These are phyloP conservation scores for Amphiura filiformis DNA, from an alignment of 35 echinoderm and acorn worm genomes.

Conservation along the genomic window DNA sequence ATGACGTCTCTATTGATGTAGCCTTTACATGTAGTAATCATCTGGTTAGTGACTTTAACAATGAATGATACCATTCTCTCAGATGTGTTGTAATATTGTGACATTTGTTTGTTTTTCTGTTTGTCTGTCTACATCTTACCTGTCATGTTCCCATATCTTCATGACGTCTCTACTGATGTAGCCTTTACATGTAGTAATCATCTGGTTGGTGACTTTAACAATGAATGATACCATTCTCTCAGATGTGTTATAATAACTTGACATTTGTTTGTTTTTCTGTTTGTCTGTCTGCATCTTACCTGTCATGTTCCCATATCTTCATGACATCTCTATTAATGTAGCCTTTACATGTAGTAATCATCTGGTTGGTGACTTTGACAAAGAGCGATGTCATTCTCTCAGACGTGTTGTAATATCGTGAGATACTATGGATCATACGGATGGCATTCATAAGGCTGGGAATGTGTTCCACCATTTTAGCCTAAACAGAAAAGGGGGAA, in stretches of 20 bases:
- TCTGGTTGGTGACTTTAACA: slow-evolving; percentile 99
- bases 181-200: slow-evolving; percentile 96
- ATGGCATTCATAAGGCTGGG: slow-evolving; percentile 99
- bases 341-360: slow-evolving; percentile 98
- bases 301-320: slow-evolving; percentile 98
- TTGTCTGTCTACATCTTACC: no score
- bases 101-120: no score
- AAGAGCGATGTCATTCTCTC: slow-evolving; percentile 99
- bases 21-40: slow-evolving; percentile 96
- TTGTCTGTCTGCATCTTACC: no score
- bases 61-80: slow-evolving; percentile 98
- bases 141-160: slow-evolving; percentile 98
- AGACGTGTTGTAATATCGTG: slow-evolving; percentile 96
- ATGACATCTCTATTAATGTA: slow-evolving; percentile 89
- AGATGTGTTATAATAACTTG: slow-evolving; percentile 97
- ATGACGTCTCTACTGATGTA: slow-evolving; percentile 89
- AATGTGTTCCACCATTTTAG: slow-evolving; percentile 88
- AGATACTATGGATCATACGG: slow-evolving; percentile 99
- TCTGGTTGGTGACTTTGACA: slow-evolving; percentile 99
- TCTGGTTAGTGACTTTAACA: slow-evolving; percentile 99
- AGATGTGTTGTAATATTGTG: slow-evolving; percentile 95
- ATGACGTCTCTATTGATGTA: slow-evolving; percentile 89
- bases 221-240: slow-evolving; percentile 98
- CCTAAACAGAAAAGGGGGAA: slow-evolving; percentile 48
- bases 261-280: no score